Conservation (phyloP, 2,113 vertebrate species). For the Corynorhinus townsendii region DNA sequence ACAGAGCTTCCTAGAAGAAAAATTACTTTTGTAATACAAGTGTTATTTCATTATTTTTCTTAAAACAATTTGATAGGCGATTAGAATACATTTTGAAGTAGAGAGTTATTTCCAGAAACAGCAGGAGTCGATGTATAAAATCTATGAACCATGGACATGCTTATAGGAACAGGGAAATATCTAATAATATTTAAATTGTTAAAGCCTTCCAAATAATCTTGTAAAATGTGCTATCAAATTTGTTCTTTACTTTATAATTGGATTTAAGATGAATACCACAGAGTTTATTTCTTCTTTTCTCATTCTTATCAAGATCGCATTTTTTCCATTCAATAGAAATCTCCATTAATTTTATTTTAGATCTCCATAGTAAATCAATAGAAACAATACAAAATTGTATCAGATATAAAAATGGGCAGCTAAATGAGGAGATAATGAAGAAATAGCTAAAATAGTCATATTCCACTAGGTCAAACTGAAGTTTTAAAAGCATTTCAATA, state of each 20-base stretch:
- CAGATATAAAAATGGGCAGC: background rate
- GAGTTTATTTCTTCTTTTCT: background rate
- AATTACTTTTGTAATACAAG: background rate
- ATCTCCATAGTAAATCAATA: background rate
- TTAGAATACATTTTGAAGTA: background rate
- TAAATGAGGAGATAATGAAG: background rate
- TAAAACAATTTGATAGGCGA: background rate
- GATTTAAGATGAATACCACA: background rate
- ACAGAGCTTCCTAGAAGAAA: background rate
- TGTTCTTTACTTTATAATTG: background rate
- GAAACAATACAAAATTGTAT: background rate
- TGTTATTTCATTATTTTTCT: background rate
- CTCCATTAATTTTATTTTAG: constrained; percentile 1
- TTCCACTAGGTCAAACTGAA: background rate
- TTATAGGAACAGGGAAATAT: background rate
- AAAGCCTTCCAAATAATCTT: constrained; percentile 23
- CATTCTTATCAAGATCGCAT: background rate
- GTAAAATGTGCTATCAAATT: background rate
- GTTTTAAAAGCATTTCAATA: background rate
- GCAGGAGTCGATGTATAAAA: background rate
- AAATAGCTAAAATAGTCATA: background rate
- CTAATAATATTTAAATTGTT: constrained; percentile 34
- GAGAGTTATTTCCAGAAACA: constrained; percentile 33
- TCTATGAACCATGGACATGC: background rate
- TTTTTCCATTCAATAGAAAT: constrained; percentile 3